Evolutionary conservation across 2,888 invertebrate species (phyloP).

Genomic region (Ellobium chinense): DNA sequence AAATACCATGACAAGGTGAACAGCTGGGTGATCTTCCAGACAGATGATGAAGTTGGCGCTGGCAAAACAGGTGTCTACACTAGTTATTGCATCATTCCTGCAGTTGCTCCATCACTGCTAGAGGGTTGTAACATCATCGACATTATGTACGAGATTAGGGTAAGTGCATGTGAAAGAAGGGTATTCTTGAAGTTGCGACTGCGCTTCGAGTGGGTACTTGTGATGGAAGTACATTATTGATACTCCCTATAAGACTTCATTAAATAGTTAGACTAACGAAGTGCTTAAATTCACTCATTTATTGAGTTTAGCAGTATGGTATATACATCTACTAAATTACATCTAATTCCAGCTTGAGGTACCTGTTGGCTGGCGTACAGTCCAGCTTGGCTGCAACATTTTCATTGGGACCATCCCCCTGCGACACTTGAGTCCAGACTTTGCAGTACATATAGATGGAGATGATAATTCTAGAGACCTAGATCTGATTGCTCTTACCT

Average conservation of each 20-base stretch:
- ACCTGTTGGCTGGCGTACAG: constrained; percentile 49
- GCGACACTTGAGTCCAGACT: background rate
- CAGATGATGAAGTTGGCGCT: constrained; percentile 45
- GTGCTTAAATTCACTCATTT: no score
- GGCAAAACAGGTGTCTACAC: constrained; percentile 31
- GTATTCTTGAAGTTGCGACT: no score
- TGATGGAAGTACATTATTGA: background rate
- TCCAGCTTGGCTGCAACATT: constrained; percentile 35
- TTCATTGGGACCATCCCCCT: constrained; percentile 52
- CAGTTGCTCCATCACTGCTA: constrained; percentile 48
- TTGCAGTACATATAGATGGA: background rate
- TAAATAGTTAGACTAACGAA: no score
- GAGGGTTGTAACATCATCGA: constrained; percentile 51
- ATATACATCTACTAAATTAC: background rate
- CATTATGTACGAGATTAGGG: constrained; percentile 49
- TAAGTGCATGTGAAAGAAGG: no score
- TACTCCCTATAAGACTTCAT: no score
- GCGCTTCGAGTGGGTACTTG: no score
- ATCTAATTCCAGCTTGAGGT: constrained; percentile 43
- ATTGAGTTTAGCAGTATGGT: background rate
- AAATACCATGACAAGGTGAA: constrained; percentile 52
- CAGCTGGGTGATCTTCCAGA: constrained; percentile 45
- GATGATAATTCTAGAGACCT: background rate
- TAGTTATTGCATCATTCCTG: constrained; percentile 47
- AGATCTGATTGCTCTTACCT: background rate